Base-by-base conservation (phyloP, 2,888 invertebrate genomes). In the Andricus quercusramuli region DNA sequence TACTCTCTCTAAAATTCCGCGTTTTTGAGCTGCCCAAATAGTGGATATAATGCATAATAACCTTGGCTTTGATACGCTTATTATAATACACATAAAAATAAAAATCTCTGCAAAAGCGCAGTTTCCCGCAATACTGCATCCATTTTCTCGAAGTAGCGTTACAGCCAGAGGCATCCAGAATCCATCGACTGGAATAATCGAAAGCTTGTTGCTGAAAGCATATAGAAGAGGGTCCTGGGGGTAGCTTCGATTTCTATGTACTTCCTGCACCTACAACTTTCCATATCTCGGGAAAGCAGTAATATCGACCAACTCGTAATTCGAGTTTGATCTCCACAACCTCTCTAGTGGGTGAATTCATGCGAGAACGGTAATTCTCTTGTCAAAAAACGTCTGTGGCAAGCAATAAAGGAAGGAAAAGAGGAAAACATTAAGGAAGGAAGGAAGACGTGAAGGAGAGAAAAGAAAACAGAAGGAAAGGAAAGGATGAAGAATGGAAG, bases 101-200 rank as follows among this genome's bases (percentile, higher is more conserved):
- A 22, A 47, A 20, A 70, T 70, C 25, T 22, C 25, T 25, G 13
- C 17, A 20, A 74, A 56, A 74, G 29, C 32, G 11, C 32, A n/a
- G 32, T 56, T 56, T 56, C 56, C 32, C 51, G 13, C 9, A 74
- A 56, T 74, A 56, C 29, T 74, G 29, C 17, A 56, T n/a, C 51
- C 51, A 74, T 37, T 51, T 70, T 29, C 32, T 29, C n/a, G n/a
- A 56, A 25, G 29, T 51, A 51, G 51, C 74, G 51, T 74, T 74
- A 74, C 32, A 51, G 56, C 74, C 74, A 56, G 56, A 56, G 56
- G 74, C 74, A 74, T 74, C 74, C 32, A 32, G 29, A 74, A 32
- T 74, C n/a, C 74, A 74, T 32, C 74, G 56, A 74, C 56, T 74
- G 74, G 74, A 74, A 74, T 74, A 74, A 74, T 74, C 56, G 74